Conservation (phyloP, 2,113 vertebrate species). For the Sinocyclocheilus anophthalmus region DNA sequence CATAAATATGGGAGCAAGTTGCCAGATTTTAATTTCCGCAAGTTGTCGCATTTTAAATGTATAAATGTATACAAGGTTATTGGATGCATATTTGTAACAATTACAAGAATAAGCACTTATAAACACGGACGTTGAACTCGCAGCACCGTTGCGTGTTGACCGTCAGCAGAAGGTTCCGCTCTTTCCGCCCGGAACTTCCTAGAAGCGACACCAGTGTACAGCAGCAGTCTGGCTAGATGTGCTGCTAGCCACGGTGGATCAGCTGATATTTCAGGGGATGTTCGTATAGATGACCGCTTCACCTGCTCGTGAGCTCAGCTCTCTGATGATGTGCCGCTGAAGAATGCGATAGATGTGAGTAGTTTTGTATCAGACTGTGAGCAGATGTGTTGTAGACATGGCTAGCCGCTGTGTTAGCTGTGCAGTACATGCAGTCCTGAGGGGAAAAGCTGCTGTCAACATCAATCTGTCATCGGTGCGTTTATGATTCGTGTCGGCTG, state of each 20-base stretch:
- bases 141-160: too few relatives aligned
- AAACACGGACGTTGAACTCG: neutral
- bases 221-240: conserved; percentile 40
- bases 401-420: conserved; percentile 43
- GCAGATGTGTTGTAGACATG: neutral
- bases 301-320: neutral
- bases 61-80: neutral
- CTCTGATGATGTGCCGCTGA: conserved; percentile 44
- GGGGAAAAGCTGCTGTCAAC: conserved; percentile 18
- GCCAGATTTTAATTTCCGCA: too few relatives aligned
- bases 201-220: conserved; percentile 36
- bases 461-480: neutral
- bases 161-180: neutral
- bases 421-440: conserved; percentile 9
- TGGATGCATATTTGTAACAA: neutral
- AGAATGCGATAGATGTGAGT: conserved; percentile 49
- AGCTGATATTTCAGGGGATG: conserved; percentile 10
- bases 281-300: conserved; percentile 23
- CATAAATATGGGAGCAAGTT: too few relatives aligned
- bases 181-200: conserved; percentile 44
- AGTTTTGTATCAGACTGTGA: neutral
- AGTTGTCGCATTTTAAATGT: neutral
- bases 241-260: conserved; percentile 31
- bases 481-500: conserved; percentile 6
- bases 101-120: neutral